Conservation (phyloP, 1,140 invertebrate genomes). For the Scaptomyza montana region DNA sequence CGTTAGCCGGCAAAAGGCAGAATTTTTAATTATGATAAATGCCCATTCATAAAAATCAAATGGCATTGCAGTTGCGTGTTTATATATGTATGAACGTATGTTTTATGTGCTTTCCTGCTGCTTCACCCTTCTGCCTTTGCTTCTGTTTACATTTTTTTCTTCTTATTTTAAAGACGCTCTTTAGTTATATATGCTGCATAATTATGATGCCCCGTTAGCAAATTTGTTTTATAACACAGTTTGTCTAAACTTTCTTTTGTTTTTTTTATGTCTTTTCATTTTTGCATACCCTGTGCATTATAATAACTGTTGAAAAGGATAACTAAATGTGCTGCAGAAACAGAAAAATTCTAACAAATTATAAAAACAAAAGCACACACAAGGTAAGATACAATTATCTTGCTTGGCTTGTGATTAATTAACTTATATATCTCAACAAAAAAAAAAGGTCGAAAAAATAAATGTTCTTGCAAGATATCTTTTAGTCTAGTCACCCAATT, state of each 20-base stretch:
- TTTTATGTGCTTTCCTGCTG: neutral
- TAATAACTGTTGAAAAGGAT: too few species aligned
- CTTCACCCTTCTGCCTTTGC: neutral
- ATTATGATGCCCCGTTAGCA: conserved; percentile 55
- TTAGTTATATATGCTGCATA: conserved; percentile 59
- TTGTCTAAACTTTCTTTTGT: neutral
- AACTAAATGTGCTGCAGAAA: too few species aligned
- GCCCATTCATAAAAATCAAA: conserved; percentile 76
- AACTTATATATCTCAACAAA: too few species aligned
- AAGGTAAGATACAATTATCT: too few species aligned
- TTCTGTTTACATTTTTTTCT: neutral
- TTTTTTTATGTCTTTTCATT: too few species aligned
- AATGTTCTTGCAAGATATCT: neutral
- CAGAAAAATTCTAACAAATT: too few species aligned
- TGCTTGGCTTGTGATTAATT: too few species aligned
- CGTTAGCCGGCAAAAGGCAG: conserved; percentile 35
- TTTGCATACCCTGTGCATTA: too few species aligned
- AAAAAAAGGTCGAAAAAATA: too few species aligned
- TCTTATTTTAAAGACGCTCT: neutral
- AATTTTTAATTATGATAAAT: conserved; percentile 82
- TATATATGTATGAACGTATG: conserved; percentile 46
- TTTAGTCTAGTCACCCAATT: neutral
- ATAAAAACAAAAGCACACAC: too few species aligned
- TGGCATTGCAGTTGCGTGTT: conserved; percentile 74
- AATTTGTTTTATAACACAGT: conserved; percentile 23